phyloP scores from a whole-genome alignment of 2,113 vertebrate species.

The Entelurus aequoreus region DNA sequence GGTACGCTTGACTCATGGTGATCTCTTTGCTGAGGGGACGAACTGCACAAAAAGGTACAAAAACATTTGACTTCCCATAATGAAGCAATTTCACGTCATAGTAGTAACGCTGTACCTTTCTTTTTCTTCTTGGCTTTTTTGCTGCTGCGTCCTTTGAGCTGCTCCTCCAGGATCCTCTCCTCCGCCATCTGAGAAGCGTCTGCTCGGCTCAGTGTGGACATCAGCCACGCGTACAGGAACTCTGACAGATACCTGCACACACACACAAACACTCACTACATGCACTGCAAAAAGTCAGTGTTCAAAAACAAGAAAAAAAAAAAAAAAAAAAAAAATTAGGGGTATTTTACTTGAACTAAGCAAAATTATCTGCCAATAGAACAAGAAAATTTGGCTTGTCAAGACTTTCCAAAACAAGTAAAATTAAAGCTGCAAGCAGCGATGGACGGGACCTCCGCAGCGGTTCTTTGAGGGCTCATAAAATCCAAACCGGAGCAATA shows the following conservation, averaged over 20 bases:
- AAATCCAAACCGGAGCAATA: too few relatives aligned
- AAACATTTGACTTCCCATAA: conserved; percentile 1
- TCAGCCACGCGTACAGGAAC: conserved; percentile 96
- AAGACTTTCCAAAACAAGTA: too few relatives aligned
- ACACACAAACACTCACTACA: not conserved
- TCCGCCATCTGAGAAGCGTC: conserved; percentile 98
- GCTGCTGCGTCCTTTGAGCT: conserved; percentile 94
- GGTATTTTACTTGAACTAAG: too few relatives aligned
- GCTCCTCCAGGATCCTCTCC: conserved; percentile 94
- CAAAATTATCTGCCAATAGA: too few relatives aligned
- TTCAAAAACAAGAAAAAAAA: too few relatives aligned
- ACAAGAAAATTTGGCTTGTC: too few relatives aligned
- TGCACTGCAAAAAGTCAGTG: too few relatives aligned
- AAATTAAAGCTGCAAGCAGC: too few relatives aligned
- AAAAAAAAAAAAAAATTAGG: too few relatives aligned
- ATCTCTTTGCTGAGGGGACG: conserved; percentile 95
- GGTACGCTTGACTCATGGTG: conserved; percentile 97
- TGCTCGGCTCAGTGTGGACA: conserved; percentile 95
- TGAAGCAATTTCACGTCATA: too few relatives aligned
- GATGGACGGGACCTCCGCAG: too few relatives aligned
- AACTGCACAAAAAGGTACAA: conserved; percentile 64
- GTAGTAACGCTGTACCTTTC: conserved; percentile 73
- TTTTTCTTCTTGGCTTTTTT: conserved; percentile 99
- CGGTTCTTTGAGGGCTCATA: too few relatives aligned
- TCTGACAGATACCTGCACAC: conserved; percentile 89